Evolutionary conservation across 1,140 invertebrate species (phyloP).

Genomic region (Sycobia sp.): DNA sequence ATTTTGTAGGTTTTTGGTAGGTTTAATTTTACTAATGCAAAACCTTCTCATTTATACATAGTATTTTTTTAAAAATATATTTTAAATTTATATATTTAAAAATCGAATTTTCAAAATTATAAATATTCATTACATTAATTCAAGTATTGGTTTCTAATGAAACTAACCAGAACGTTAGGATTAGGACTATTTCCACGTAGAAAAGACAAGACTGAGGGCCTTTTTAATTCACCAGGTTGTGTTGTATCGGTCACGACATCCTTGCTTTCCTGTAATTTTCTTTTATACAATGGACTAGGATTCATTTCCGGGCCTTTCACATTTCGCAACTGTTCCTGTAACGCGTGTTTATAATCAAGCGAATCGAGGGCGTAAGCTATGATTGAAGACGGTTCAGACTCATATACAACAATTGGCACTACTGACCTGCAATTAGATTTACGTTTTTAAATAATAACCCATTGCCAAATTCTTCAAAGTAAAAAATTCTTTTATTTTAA

Average conservation of each 20-base stretch:
- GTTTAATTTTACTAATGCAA: too few species aligned
- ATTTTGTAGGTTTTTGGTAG: too few species aligned
- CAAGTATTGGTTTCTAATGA: too few species aligned
- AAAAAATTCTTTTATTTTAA: not conserved
- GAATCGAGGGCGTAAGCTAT: constrained; percentile 84
- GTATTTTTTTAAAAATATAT: not conserved
- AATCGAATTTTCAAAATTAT: not conserved
- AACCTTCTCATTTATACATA: too few species aligned
- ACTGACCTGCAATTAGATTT: constrained; percentile 52
- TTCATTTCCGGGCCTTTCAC: constrained; percentile 51
- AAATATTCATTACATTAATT: not conserved
- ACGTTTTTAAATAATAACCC: not conserved
- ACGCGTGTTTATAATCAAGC: constrained; percentile 70
- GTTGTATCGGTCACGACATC: constrained; percentile 52
- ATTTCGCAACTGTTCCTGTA: constrained; percentile 61
- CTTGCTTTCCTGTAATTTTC: constrained; percentile 58
- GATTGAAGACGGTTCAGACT: constrained; percentile 87
- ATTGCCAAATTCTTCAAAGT: not conserved
- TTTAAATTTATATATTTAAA: not conserved
- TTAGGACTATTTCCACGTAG: constrained; percentile 57
- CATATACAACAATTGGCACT: constrained; percentile 79
- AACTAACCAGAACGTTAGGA: constrained; percentile 30
- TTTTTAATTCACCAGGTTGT: constrained; percentile 56
- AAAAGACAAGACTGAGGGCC: constrained; percentile 60
- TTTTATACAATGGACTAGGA: constrained; percentile 61